These are phyloP conservation scores for Monochamus saltuarius DNA, from an alignment of 1,140 invertebrate species.

Conservation along the genomic window DNA sequence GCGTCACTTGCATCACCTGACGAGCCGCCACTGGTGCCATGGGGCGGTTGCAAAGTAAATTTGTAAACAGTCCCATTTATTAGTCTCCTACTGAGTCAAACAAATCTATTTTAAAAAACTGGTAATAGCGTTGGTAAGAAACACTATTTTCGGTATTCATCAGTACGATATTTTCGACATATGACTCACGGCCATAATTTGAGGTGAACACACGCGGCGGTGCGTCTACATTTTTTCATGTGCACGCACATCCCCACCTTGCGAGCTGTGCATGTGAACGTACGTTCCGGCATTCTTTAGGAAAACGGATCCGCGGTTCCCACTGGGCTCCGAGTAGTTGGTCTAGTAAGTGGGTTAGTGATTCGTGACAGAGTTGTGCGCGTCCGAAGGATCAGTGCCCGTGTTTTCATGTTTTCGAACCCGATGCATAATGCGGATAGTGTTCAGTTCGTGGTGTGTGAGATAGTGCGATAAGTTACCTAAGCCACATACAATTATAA, in stretches of 20 bases:
- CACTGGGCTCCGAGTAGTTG: too few relatives aligned
- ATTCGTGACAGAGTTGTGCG: too few relatives aligned
- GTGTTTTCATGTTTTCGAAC: too few relatives aligned
- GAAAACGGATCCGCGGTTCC: too few relatives aligned
- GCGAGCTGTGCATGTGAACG: not conserved
- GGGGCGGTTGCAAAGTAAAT: too few relatives aligned
- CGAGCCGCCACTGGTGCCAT: too few relatives aligned
- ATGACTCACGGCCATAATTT: not conserved
- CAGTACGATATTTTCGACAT: not conserved
- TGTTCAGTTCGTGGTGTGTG: not conserved
- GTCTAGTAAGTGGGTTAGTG: too few relatives aligned
- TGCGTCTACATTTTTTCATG: constrained; percentile 2
- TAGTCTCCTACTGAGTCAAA: too few relatives aligned
- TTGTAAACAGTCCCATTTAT: too few relatives aligned
- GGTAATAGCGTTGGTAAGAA: constrained; percentile 5
- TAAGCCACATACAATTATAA: not conserved
- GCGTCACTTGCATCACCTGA: too few relatives aligned
- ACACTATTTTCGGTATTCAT: constrained; percentile 9
- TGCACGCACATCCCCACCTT: constrained; percentile 7
- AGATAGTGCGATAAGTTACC: not conserved
- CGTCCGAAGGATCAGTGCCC: too few relatives aligned
- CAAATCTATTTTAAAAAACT: too few relatives aligned
- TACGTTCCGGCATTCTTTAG: not conserved
- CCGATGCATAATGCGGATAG: not conserved
- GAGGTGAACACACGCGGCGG: constrained; percentile 8